Evolutionary conservation across 2,888 invertebrate species (phyloP), one percentile per base, ranked within the genome.

Genomic region (Choristoneura rosaceana): DNA sequence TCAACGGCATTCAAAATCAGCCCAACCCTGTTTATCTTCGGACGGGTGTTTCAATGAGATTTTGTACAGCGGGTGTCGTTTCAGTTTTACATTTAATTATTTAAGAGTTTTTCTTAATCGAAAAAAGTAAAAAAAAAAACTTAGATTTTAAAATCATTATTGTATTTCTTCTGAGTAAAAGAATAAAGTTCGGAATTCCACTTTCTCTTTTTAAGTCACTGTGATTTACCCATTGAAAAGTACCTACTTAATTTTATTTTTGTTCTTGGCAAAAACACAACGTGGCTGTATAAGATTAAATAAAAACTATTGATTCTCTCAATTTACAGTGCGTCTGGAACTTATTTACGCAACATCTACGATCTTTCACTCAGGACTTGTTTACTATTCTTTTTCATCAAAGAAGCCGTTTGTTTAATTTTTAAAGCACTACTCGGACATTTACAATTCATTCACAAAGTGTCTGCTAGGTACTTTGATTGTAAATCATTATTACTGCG

Each of bases 1-100:
- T 89, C 88, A 89, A 85, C 87, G 90, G 85, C 88, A 89, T 89
- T 89, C 87, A 85, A 82, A 83, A 83, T 84, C 77, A 74, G 81
- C 76, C 75, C 83, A 77, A 70, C 66, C 67, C 74, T 74, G 80
- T 82, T 85, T 86, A 87, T 86, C 84, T 88, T 85, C 82, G 80
- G 83, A 81, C 63, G 81, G 79, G 80, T 78, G 82, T 80, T 80
- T 81, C 78, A 82, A 77, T 81, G 77, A 61, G 61, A 60, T 45
- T 38, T 17, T 59, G 52, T 63, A 50, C 47, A 73, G 41, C 7
- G 59, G 64, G 34, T 71, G 67, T 55, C 62, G 62, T 25, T 55
- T 55, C 38, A 38, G 38, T 38, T 38, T 38, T 5, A 38, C 4
- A 38, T 38, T 7, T 7, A 38, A 38, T 38, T 38, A 7, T 38